Evolutionary conservation across 1,140 invertebrate species (phyloP), one percentile per base, ranked within the genome.

Genomic region (Drosophila orosa): DNA sequence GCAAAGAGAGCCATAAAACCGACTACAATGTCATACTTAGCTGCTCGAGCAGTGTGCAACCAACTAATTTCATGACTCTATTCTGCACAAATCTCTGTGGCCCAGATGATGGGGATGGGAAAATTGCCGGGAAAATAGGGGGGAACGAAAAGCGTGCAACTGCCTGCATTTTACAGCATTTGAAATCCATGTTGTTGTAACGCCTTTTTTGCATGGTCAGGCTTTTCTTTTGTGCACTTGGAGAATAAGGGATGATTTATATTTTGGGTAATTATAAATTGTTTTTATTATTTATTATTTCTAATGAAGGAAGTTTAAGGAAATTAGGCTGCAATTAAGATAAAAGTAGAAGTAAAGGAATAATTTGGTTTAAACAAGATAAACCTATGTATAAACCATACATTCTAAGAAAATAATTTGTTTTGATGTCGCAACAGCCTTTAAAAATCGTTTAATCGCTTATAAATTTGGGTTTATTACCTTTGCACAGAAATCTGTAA

Each of bases 61-160:
- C 62, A 80, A 78, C 82, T 85, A 86, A 85, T 85, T 85, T 85
- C 78, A 81, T 78, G 81, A 61, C 81, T 85, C 65, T 81, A 81
- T 85, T 85, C 63, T 77, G 59, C 77, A 58, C 66, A 84, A 85
- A 80, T 80, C 80, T 55, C 42, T 61, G 52, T 75, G 61, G 45
- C 61, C 39, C 37, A 39, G 25, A 22, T 22, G 13, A 29, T 56
- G 22, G 40, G 45, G n/a, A 19, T 31, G 47, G 22, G 40, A 35
- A 61, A 29, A 24, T 12, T 31, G 42, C 5, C 12, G 17, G 22
- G 27, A 58, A 66, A 59, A 15, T 24, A 5, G 13, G 1, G 5
- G 17, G 24, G 4, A 27, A 22, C 29, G 25, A 6, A 40, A 40
- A 48, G 65, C 63, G 37, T 63, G 65, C 42, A 50, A 68, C 47